phyloP scores from a whole-genome alignment of 1,140 invertebrate genomes.

The Euwallacea fornicatus region DNA sequence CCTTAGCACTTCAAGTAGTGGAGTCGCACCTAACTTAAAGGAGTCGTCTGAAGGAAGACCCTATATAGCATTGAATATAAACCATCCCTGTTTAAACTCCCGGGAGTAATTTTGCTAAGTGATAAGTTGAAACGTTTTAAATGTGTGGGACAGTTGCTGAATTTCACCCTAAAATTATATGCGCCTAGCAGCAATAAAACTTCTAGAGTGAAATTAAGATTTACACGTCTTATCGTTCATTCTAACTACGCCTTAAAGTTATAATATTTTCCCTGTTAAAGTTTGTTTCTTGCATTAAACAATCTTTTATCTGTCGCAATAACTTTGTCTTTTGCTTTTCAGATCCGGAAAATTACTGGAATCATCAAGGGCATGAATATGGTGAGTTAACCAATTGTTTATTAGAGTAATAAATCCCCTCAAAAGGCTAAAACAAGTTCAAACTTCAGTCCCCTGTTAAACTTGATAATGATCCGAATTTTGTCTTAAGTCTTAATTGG shows the following conservation, averaged over 20 bases:
- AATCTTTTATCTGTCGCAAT: not conserved
- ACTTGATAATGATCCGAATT: constrained; percentile 7
- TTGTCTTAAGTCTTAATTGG: constrained; percentile 10
- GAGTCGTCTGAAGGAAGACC: not conserved
- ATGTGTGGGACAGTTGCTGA: constrained; percentile 31
- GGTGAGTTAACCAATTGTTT: constrained; percentile 21
- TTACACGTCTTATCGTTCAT: constrained; percentile 29
- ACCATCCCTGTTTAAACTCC: constrained; percentile 13
- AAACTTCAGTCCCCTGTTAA: constrained; percentile 4
- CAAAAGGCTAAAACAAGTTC: not conserved
- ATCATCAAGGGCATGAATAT: constrained; percentile 30
- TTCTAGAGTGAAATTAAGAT: constrained; percentile 22
- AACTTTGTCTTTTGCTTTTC: constrained; percentile 12
- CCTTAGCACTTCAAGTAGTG: too few relatives aligned
- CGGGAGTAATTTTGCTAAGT: constrained; percentile 27
- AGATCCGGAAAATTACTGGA: constrained; percentile 36
- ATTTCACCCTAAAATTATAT: constrained; percentile 24
- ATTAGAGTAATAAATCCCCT: constrained; percentile 3
- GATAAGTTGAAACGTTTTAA: constrained; percentile 29
- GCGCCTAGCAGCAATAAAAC: constrained; percentile 27
- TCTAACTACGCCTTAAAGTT: constrained; percentile 16
- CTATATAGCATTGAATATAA: not conserved
- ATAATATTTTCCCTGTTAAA: not conserved
- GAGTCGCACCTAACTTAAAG: too few relatives aligned
- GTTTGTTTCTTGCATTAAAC: not conserved